Percentiles rank a stretch among this genome's conserved stretches.
These are phyloP conservation scores for Muscina levida DNA, from an alignment of 2,888 invertebrate genomes.

Conservation along the genomic window DNA sequence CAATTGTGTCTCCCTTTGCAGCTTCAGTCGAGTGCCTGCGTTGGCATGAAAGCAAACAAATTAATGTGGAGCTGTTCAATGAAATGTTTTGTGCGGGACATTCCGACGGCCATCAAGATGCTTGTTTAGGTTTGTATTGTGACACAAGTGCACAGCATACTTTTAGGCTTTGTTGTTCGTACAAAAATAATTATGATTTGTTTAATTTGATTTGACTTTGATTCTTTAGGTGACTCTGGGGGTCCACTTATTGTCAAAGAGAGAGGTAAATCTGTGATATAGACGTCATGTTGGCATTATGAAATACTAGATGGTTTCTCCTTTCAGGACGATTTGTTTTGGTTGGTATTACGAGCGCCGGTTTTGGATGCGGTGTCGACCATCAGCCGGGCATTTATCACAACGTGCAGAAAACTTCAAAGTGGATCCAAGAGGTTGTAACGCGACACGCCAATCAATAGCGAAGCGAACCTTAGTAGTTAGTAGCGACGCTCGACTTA, in stretches of 20 bases:
- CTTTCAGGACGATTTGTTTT: conserved; percentile 83
- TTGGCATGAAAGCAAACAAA: conserved; percentile 91
- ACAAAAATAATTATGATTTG: conserved; percentile 12
- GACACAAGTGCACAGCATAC: conserved; percentile 64
- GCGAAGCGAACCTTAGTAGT: background rate
- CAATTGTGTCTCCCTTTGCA: conserved; percentile 73
- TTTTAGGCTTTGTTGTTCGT: conserved; percentile 63
- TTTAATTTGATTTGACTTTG: conserved; percentile 27
- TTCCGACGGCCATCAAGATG: conserved; percentile 90
- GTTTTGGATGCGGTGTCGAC: conserved; percentile 92
- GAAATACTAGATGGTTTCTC: background rate
- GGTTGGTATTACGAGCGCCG: conserved; percentile 91
- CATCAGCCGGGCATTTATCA: conserved; percentile 94
- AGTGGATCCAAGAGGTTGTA: conserved; percentile 84
- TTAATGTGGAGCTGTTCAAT: conserved; percentile 86
- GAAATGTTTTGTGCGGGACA: conserved; percentile 94
- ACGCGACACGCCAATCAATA: conserved; percentile 61
- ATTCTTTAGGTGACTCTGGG: conserved; percentile 86
- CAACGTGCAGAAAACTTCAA: conserved; percentile 86
- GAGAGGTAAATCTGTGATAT: conserved; percentile 76
- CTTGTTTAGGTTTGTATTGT: conserved; percentile 84
- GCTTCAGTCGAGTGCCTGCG: conserved; percentile 87
- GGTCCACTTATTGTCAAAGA: conserved; percentile 88
- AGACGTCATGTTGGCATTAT: conserved; percentile 69
- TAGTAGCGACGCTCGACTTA: background rate